These are phyloP conservation scores for Aspidiotus rigidus DNA, from an alignment of 2,888 invertebrate genomes.

Conservation along the genomic window DNA sequence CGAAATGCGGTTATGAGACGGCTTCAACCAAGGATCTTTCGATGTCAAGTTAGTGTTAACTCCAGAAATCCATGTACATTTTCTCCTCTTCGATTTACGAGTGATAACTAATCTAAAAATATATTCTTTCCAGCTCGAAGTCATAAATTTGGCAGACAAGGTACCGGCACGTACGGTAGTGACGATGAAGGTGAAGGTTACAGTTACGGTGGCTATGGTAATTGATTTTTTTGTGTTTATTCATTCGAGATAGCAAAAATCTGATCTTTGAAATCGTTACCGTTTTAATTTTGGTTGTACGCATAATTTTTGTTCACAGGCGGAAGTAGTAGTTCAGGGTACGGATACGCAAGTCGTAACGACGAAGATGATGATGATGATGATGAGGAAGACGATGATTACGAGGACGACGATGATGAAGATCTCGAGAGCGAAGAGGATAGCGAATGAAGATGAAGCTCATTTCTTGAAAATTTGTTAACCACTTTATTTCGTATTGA, in stretches of 20 bases:
- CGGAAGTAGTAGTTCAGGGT: slow-evolving; percentile 30
- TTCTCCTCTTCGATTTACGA: no score
- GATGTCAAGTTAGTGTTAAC: slow-evolving; percentile 71
- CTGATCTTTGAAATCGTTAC: neutral
- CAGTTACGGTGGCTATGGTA: slow-evolving; percentile 40
- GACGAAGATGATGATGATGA: slow-evolving; percentile 40
- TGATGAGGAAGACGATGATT: slow-evolving; percentile 39
- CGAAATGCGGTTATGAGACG: slow-evolving; percentile 89
- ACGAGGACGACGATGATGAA: slow-evolving; percentile 37
- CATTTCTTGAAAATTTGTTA: neutral
- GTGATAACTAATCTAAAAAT: no score
- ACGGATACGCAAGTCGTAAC: slow-evolving; percentile 39
- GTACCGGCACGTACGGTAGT: slow-evolving; percentile 52
- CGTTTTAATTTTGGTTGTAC: neutral
- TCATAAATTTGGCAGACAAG: slow-evolving; percentile 83
- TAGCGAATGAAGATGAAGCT: slow-evolving; percentile 18
- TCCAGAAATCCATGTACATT: neutral
- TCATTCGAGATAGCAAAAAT: neutral
- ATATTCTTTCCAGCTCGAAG: slow-evolving; percentile 55
- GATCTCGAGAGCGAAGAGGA: slow-evolving; percentile 28
- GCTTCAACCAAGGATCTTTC: slow-evolving; percentile 86
- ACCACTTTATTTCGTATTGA: slow-evolving; percentile 5
- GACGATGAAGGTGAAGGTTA: slow-evolving; percentile 49
- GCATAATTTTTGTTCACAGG: slow-evolving; percentile 3
- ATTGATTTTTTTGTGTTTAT: neutral